Evolutionary conservation across 2,113 vertebrate genomes (phyloP), one percentile per base, ranked within the genome.

Genomic region (Burhinus bistriatus): DNA sequence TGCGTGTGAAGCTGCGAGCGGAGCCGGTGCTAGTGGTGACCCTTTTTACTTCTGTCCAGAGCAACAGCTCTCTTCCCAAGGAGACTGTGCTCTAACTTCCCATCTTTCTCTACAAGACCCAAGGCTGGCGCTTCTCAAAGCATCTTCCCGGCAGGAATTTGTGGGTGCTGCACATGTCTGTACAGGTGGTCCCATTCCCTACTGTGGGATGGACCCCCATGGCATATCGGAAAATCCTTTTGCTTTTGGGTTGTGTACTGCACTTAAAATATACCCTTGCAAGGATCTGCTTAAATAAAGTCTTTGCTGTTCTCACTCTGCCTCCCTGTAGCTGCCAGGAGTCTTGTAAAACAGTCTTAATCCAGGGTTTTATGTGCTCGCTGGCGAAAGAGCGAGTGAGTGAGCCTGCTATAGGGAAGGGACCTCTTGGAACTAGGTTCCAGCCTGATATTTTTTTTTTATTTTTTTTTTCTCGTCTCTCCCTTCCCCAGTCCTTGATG

Each of bases 161-260:
- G 1, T 3, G 6, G 45, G 83, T 26, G 4, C 30, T 12, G 13
- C 15, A 0, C 0, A 0, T n/a, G 20, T 52, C 38, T 0, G 32
- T 11, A 1, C 34, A 44, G 76, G 86, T 13, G 66, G 4, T 59
- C 72, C 29, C 32, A 0, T 82, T 65, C 62, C 61, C 19, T 12
- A 0, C 32, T 2, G 3, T 4, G 54, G 55, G 51, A 51, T 6
- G 14, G 65, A 71, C 11, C 29, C 38, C 45, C 3, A 0, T 5
- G 44, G 22, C 26, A 8, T 1, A 3, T 2, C 12, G 57, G 65
- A 61, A 92, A 87, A 36, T 12, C 51, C 52, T 94, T 81, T 72
- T 8, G 7, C 26, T 27, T 32, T 19, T 7, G 13, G 34, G 14
- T 26, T 44, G 11, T 47, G 36, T 38, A 1, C 51, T 14, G n/a